These are phyloP conservation scores for Mustela nigripes DNA, from an alignment of 2,113 vertebrate genomes.

Conservation along the genomic window DNA sequence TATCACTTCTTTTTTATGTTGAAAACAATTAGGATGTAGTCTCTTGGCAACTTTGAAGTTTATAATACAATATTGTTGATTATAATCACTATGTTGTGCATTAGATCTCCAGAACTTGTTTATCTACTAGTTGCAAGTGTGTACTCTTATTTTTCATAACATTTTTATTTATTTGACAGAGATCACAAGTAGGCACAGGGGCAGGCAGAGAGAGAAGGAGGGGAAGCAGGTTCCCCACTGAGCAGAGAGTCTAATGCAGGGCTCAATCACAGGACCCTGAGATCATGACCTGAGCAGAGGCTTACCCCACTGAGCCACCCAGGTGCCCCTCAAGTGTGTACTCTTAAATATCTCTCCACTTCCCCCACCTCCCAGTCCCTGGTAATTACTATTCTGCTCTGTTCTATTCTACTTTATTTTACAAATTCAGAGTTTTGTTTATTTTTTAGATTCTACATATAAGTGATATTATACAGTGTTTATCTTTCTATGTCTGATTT, in stretches of 20 bases:
- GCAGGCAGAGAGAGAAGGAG: no score
- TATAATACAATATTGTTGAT: not conserved
- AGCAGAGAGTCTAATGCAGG: no score
- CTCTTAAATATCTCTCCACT: not conserved
- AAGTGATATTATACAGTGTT: not conserved
- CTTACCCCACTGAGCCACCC: no score
- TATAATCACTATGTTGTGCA: not conserved
- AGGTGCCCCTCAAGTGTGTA: not conserved
- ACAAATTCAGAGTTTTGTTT: not conserved
- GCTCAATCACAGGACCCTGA: no score
- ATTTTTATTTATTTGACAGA: no score
- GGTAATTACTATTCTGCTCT: not conserved
- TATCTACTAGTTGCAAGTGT: not conserved
- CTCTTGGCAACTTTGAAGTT: not conserved
- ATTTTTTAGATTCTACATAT: not conserved
- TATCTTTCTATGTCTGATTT: not conserved
- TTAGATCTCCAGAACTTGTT: not conserved
- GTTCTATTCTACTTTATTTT: not conserved
- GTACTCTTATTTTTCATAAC: not conserved
- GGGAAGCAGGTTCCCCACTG: no score
- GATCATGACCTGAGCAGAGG: no score
- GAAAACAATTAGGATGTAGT: not conserved
- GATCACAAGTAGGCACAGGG: no score
- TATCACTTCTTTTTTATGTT: not conserved
- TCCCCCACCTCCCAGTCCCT: not conserved